Conservation (phyloP, 1,140 invertebrate species). For the Dufourea novaeangliae region DNA sequence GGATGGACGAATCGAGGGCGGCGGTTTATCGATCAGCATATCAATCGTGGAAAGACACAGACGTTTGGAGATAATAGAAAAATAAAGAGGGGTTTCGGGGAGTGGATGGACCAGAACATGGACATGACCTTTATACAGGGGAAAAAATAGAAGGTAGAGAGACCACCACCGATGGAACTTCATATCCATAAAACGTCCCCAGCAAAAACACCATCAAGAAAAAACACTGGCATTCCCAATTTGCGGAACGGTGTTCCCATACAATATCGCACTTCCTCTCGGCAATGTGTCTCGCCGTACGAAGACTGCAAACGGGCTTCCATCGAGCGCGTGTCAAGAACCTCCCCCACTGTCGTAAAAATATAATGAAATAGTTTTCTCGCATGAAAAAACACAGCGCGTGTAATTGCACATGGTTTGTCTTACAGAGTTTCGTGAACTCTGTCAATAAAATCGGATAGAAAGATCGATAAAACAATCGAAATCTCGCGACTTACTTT, state of each 20-base stretch:
- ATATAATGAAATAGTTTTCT: not conserved
- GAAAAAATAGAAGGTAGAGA: slow-evolving; percentile 47
- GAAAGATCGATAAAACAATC: no score
- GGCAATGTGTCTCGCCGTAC: slow-evolving; percentile 31
- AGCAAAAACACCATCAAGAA: slow-evolving; percentile 61
- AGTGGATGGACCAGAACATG: not conserved
- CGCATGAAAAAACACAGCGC: not conserved
- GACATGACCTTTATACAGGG: slow-evolving; percentile 42
- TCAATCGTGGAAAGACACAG: slow-evolving; percentile 39
- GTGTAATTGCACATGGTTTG: not conserved
- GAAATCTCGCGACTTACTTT: no score
- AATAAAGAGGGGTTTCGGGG: not conserved
- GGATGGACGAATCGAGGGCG: not conserved
- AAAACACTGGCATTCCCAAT: slow-evolving; percentile 72
- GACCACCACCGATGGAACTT: slow-evolving; percentile 65
- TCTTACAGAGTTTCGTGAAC: no score
- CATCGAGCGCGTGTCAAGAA: not conserved
- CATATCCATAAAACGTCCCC: slow-evolving; percentile 60
- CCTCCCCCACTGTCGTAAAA: no score
- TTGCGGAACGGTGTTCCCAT: slow-evolving; percentile 61
- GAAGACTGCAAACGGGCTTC: slow-evolving; percentile 55
- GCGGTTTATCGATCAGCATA: slow-evolving; percentile 28
- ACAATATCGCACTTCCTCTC: slow-evolving; percentile 41
- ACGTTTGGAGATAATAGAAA: slow-evolving; percentile 29
- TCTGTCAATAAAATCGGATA: no score